Conservation (phyloP, 1,140 invertebrate species). For the Halictus rubicundus region DNA sequence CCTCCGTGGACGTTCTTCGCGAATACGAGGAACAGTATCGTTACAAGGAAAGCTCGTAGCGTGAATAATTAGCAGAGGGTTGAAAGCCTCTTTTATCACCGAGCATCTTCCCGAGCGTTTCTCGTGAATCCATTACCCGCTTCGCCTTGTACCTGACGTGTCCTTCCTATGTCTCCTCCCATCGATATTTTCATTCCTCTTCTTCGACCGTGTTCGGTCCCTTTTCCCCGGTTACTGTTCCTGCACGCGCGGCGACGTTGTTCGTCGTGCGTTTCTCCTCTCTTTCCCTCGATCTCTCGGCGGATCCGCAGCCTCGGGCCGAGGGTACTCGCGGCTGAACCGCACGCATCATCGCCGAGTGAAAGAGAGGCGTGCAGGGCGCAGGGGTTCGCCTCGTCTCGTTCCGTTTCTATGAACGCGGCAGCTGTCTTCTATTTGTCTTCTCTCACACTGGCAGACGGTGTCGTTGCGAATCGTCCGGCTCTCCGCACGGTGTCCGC, state of each 20-base stretch:
- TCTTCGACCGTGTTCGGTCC: background rate
- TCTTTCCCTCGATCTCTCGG: background rate
- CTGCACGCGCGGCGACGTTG: background rate
- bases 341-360: conserved; percentile 36
- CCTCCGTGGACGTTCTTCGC: too few relatives aligned
- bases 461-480: background rate
- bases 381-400: conserved; percentile 24
- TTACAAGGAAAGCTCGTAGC: too few relatives aligned
- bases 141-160: background rate
- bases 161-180: background rate
- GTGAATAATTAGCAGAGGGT: background rate
- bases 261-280: background rate
- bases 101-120: background rate
- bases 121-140: background rate
- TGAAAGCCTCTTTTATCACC: background rate
- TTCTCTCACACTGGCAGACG: conserved; percentile 29
- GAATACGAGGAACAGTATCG: too few relatives aligned
- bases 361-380: conserved; percentile 19
- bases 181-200: background rate
- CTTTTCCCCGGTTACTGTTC: conserved; percentile 4
- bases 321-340: conserved; percentile 13
- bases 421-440: conserved; percentile 52
- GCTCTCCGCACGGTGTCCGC: background rate
- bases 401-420: conserved; percentile 31
- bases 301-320: background rate